phyloP scores from a whole-genome alignment of 2,113 vertebrate species.

The Hyaena hyaena region DNA sequence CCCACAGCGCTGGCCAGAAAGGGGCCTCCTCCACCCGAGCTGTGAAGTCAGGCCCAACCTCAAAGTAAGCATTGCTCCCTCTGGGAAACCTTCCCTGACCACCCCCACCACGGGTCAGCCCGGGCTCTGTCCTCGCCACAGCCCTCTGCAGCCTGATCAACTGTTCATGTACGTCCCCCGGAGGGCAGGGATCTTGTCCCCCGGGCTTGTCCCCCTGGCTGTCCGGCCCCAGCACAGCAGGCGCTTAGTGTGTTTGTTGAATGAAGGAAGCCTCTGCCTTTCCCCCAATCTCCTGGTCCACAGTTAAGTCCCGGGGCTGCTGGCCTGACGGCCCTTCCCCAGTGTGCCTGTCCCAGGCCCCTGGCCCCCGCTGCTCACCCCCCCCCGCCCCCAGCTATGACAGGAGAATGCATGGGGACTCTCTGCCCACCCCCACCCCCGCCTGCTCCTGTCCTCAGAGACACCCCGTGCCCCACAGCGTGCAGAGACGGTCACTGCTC shows the following conservation, averaged over 20 bases:
- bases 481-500: neutral
- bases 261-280: neutral
- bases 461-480: neutral
- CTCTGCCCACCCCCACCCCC: neutral
- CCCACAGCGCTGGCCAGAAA: neutral
- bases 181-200: neutral
- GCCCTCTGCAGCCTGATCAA: neutral
- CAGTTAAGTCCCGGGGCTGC: neutral
- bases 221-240: neutral
- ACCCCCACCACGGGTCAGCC: neutral
- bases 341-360: neutral
- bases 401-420: neutral
- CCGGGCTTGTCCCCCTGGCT: neutral
- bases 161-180: neutral
- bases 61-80: neutral
- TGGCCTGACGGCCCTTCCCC: neutral
- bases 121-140: accelerated
- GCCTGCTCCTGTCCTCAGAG: neutral
- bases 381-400: neutral
- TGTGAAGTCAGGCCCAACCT: neutral
- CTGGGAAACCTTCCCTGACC: neutral
- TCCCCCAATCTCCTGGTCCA: neutral
- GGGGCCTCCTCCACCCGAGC: neutral
- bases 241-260: neutral
- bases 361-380: neutral